Evolutionary conservation across 1,140 invertebrate species (phyloP).

Genomic region (Heliconius nattereri): DNA sequence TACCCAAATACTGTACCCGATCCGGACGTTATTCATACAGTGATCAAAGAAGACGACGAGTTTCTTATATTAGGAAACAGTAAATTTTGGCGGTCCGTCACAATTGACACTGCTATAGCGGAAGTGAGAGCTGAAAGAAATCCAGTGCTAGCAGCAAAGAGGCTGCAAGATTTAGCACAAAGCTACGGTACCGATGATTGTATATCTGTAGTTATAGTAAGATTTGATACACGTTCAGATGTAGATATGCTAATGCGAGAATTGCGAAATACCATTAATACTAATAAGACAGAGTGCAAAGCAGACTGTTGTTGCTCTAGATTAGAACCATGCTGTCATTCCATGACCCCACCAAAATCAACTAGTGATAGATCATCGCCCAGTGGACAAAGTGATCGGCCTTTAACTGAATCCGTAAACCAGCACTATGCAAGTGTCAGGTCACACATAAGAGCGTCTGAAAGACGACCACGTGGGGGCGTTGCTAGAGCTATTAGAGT

Average conservation of each 20-base stretch:
- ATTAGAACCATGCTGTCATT: conserved; percentile 83
- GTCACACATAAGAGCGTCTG: conserved; percentile 69
- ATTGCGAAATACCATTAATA: conserved; percentile 85
- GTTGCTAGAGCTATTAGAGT: conserved; percentile 82
- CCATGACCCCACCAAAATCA: conserved; percentile 75
- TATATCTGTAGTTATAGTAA: conserved; percentile 88
- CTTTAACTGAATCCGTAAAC: conserved; percentile 62
- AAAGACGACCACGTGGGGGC: conserved; percentile 82
- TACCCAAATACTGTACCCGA: conserved; percentile 87
- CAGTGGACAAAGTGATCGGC: conserved; percentile 90
- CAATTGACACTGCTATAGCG: conserved; percentile 86
- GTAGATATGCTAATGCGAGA: conserved; percentile 89
- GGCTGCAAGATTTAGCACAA: conserved; percentile 90
- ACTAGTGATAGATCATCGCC: conserved; percentile 88
- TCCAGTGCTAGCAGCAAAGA: conserved; percentile 89
- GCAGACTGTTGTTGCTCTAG: conserved; percentile 84
- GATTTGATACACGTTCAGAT: conserved; percentile 85
- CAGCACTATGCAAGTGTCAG: conserved; percentile 74
- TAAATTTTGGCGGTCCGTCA: conserved; percentile 89
- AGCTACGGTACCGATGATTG: conserved; percentile 91
- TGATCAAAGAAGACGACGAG: conserved; percentile 89
- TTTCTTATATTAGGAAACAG: conserved; percentile 91
- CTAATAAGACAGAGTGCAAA: conserved; percentile 80
- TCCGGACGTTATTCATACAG: conserved; percentile 87
- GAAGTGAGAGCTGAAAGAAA: conserved; percentile 89